phyloP scores from a whole-genome alignment of 2,113 vertebrate species.

The Bambusicola thoracicus region DNA sequence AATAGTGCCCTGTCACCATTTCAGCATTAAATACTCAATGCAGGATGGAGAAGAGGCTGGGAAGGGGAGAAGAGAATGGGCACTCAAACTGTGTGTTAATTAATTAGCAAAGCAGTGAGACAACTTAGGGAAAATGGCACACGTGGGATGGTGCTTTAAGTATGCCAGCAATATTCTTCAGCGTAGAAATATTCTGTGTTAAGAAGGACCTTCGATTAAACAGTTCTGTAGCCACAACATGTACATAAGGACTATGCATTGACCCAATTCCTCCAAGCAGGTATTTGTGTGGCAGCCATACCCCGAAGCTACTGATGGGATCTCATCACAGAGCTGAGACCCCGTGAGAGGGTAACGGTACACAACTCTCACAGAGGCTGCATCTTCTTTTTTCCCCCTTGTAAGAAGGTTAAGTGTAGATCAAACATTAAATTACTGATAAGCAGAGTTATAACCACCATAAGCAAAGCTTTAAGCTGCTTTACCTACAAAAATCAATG shows the following conservation, averaged over 20 bases:
- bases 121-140: background rate
- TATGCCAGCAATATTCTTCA: background rate
- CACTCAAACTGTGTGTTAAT: background rate
- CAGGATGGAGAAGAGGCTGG: background rate
- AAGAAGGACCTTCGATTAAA: background rate
- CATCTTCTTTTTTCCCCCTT: background rate
- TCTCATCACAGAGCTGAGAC: background rate
- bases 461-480: background rate
- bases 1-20: background rate
- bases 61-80: background rate
- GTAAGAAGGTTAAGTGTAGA: background rate
- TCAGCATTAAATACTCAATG: background rate
- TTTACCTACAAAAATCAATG: background rate
- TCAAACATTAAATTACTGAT: background rate
- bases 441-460: background rate
- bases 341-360: background rate
- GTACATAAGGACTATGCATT: background rate
- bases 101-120: background rate
- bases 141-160: background rate
- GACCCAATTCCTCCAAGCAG: background rate
- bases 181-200: background rate
- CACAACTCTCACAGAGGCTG: background rate
- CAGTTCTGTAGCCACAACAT: background rate
- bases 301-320: background rate
- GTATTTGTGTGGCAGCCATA: background rate